These are phyloP conservation scores for Oxyscelio sp. DNA, from an alignment of 2,888 invertebrate species.

Conservation along the genomic window DNA sequence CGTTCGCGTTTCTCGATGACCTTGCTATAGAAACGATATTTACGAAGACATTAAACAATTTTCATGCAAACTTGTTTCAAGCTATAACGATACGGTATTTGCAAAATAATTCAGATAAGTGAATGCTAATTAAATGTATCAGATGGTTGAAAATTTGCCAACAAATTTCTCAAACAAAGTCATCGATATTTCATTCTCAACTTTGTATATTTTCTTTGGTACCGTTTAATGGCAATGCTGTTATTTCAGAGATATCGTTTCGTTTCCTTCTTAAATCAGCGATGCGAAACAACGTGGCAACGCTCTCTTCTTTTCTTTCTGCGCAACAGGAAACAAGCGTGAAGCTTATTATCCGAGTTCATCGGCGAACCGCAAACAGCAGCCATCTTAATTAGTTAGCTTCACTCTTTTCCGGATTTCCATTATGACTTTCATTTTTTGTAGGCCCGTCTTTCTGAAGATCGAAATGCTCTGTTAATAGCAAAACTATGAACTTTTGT, in stretches of 20 bases:
- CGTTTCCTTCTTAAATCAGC: constrained; percentile 73
- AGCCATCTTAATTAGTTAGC: constrained; percentile 74
- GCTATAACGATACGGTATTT: no score
- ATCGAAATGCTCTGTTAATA: constrained; percentile 35
- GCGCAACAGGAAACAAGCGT: constrained; percentile 75
- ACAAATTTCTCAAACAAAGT: constrained; percentile 10
- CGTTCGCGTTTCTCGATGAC: no score
- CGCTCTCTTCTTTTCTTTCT: constrained; percentile 74
- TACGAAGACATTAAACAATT: no score
- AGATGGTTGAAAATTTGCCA: constrained; percentile 3
- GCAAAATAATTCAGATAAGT: no score
- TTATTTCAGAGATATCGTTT: constrained; percentile 69
- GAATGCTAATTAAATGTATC: no score
- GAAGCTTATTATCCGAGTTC: constrained; percentile 74
- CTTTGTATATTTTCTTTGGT: constrained; percentile 55
- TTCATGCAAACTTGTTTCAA: no score
- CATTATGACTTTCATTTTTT: constrained; percentile 71
- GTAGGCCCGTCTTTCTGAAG: constrained; percentile 29
- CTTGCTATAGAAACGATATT: no score
- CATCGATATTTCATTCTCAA: constrained; percentile 30
- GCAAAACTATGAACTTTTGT: constrained; percentile 22
- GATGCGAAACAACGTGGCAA: constrained; percentile 72
- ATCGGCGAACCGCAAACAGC: constrained; percentile 75
- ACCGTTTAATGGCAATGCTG: constrained; percentile 53
- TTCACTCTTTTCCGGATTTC: constrained; percentile 70